A percentile compares a stretch with the other conserved stretches of the same genome.
Conservation (phyloP, 2,113 vertebrate genomes). For the Falcunculus frontatus region DNA sequence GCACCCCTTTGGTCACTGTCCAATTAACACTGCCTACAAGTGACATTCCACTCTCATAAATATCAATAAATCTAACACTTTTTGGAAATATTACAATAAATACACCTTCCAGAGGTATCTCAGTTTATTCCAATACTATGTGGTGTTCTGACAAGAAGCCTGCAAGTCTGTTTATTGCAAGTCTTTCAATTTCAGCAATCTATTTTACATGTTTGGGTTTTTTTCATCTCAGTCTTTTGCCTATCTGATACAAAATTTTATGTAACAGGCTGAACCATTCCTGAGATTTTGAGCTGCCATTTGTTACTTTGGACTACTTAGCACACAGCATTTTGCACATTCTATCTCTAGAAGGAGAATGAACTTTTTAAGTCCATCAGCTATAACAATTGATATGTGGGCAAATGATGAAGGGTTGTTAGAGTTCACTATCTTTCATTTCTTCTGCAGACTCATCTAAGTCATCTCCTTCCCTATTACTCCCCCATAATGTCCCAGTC, state of each 20-base stretch:
- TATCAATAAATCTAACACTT: not conserved
- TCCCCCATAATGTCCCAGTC: not conserved
- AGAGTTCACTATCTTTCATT: constrained; percentile 11
- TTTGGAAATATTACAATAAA: not conserved
- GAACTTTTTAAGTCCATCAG: not conserved
- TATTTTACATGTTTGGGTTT: not conserved
- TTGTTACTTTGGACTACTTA: not conserved
- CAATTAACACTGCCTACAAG: not conserved
- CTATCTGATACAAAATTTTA: not conserved
- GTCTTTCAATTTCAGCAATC: not conserved
- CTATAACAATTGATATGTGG: not conserved
- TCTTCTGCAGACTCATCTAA: not conserved
- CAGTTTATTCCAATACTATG: not conserved
- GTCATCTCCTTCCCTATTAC: not conserved
- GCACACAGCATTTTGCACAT: not conserved
- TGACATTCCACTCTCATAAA: not conserved
- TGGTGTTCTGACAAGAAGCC: not conserved
- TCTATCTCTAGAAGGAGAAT: not conserved
- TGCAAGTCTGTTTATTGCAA: not conserved
- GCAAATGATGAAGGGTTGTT: not conserved
- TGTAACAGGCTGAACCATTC: not conserved
- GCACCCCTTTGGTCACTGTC: not conserved
- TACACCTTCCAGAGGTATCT: not conserved
- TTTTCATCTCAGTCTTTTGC: not conserved
- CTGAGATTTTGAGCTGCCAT: not conserved